Evolutionary conservation across 2,113 vertebrate species (phyloP).

Genomic region (Silurus meridionalis): DNA sequence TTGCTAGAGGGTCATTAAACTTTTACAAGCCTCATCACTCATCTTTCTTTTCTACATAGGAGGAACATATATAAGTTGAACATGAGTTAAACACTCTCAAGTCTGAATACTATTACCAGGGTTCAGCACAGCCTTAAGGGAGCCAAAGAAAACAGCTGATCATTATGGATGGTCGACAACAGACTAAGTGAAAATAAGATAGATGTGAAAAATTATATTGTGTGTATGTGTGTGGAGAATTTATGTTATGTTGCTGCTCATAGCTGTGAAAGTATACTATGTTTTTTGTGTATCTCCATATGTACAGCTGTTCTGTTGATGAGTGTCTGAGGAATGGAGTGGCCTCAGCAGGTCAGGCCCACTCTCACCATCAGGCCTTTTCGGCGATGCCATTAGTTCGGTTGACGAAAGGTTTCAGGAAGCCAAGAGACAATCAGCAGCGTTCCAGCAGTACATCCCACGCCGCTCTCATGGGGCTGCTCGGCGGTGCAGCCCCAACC

Average conservation of each 20-base stretch:
- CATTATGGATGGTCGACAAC: conserved; percentile 43
- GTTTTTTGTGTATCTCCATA: conserved; percentile 13
- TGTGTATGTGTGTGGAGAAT: not conserved
- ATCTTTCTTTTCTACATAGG: not conserved
- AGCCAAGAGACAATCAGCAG: no score
- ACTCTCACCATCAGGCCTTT: no score
- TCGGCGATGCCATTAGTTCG: no score
- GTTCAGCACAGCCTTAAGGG: conserved; percentile 28
- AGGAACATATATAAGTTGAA: conserved; percentile 21
- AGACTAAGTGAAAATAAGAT: conserved; percentile 32
- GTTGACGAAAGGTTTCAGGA: no score
- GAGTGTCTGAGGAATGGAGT: not conserved
- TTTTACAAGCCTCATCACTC: not conserved
- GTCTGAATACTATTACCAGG: conserved; percentile 45
- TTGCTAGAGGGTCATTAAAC: not conserved
- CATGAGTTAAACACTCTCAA: conserved; percentile 38
- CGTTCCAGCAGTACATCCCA: no score
- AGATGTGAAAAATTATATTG: conserved; percentile 1
- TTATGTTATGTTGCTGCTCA: conserved; percentile 1
- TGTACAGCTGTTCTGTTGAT: not conserved
- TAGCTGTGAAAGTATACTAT: not conserved
- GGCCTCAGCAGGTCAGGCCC: no score
- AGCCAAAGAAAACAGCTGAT: conserved; percentile 51
- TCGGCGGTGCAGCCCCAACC: no score
- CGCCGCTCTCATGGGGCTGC: no score